Percentiles rank a stretch among this genome's conserved stretches.
Conservation (phyloP, 1,140 invertebrate genomes). For the Penaeus chinensis region DNA sequence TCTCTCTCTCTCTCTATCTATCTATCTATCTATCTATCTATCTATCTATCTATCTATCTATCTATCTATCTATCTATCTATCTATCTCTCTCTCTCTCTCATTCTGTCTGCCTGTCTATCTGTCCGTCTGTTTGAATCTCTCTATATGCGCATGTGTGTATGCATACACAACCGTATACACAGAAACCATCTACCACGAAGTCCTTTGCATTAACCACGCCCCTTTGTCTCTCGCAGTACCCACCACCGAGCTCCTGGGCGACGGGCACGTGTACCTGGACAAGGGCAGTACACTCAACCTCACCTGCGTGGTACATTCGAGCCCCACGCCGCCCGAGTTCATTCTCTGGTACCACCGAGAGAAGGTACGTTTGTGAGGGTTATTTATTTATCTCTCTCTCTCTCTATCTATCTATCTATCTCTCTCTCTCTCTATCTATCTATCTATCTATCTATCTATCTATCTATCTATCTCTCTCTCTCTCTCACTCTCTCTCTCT, state of each 20-base stretch:
- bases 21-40: not conserved
- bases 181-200: not conserved
- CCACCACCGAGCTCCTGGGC: slow-evolving; percentile 86
- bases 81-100: not conserved
- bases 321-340: slow-evolving; percentile 89
- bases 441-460: not conserved
- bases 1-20: not conserved
- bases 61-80: not conserved
- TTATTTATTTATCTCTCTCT: no score
- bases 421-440: not conserved
- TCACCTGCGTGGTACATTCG: slow-evolving; percentile 90
- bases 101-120: no score
- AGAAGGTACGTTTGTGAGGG: slow-evolving; percentile 75
- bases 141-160: not conserved
- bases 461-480: not conserved
- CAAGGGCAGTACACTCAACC: slow-evolving; percentile 88
- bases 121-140: not conserved
- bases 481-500: not conserved
- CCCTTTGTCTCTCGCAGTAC: slow-evolving; percentile 74
- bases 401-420: no score
- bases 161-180: not conserved
- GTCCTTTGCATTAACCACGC: no score
- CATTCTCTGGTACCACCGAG: slow-evolving; percentile 95
- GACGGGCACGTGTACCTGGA: slow-evolving; percentile 90
- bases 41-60: not conserved